phyloP scores from a whole-genome alignment of 2,113 vertebrate species.

The Triplophysa siluroides region DNA sequence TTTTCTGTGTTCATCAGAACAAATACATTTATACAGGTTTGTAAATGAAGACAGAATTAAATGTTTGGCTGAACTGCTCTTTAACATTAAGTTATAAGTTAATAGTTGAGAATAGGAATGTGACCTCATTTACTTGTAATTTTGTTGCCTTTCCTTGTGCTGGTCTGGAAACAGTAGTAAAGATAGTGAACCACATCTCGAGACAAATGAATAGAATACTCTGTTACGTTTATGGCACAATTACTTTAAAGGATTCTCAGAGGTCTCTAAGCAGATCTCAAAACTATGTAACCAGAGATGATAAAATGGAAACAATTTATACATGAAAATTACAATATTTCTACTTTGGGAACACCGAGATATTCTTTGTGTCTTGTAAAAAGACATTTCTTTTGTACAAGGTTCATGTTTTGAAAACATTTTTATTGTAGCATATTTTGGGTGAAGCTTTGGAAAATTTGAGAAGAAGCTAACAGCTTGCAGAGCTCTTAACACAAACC shows the following conservation, averaged over 20 bases:
- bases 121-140: conserved; percentile 41
- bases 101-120: conserved; percentile 44
- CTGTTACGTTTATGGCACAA: neutral
- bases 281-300: neutral
- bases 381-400: neutral
- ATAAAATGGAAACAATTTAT: neutral
- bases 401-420: too few relatives aligned
- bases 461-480: neutral
- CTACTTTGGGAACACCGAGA: neutral
- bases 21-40: too few relatives aligned
- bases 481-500: neutral
- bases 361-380: neutral
- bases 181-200: neutral
- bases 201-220: neutral
- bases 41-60: too few relatives aligned
- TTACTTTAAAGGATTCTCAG: neutral
- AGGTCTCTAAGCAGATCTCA: conserved; percentile 5
- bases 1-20: too few relatives aligned
- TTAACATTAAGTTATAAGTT: conserved; percentile 48
- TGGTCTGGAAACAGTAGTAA: neutral
- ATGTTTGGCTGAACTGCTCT: too few relatives aligned
- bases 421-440: neutral
- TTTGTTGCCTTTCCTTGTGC: conserved; percentile 17
- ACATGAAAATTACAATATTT: neutral
- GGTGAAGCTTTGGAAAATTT: neutral